Conservation (phyloP, 2,888 invertebrate genomes). For the Ctena decussata region DNA sequence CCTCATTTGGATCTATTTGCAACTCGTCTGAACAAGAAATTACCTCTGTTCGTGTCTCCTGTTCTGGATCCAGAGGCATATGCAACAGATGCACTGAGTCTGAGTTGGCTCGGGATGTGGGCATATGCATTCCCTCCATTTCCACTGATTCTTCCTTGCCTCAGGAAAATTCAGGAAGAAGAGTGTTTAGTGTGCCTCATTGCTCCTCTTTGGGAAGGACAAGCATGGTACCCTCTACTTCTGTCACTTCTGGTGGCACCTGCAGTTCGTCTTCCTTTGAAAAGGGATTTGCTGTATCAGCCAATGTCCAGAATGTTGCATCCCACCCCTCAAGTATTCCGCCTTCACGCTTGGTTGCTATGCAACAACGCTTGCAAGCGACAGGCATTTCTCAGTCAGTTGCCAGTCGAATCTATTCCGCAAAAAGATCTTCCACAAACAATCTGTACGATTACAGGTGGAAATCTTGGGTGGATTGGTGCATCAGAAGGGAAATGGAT, state of each 20-base stretch:
- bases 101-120: background rate
- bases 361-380: too few species aligned
- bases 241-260: background rate
- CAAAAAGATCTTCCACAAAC: background rate
- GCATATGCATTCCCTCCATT: background rate
- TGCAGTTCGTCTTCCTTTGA: background rate
- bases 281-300: background rate
- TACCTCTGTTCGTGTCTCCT: background rate
- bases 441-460: background rate
- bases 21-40: background rate
- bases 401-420: background rate
- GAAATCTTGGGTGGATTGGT: constrained; percentile 5
- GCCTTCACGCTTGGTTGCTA: background rate
- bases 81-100: background rate
- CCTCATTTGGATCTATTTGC: background rate
- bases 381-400: too few species aligned
- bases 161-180: background rate
- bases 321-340: background rate
- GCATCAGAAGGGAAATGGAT: background rate
- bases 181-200: too few species aligned
- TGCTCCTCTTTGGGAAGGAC: background rate
- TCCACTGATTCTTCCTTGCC: background rate
- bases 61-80: background rate
- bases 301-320: background rate
- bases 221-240: background rate